phyloP scores from a whole-genome alignment of 2,888 invertebrate genomes.

The Coecobrya sp. region DNA sequence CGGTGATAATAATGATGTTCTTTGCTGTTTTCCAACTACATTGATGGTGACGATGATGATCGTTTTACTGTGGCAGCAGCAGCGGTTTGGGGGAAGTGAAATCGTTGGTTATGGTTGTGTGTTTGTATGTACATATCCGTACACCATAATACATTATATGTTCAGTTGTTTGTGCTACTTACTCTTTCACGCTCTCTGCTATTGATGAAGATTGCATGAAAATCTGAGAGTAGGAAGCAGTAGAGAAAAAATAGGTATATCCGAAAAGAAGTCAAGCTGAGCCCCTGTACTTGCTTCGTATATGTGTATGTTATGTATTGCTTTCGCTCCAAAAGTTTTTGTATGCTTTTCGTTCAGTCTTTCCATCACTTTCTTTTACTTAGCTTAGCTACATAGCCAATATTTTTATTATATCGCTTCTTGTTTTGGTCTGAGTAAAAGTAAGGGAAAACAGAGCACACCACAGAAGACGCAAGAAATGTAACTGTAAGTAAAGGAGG shows the following conservation, averaged over 20 bases:
- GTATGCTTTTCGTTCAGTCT: slow-evolving; percentile 47
- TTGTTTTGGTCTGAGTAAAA: slow-evolving; percentile 35
- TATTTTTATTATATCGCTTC: slow-evolving; percentile 28
- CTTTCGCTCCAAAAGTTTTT: slow-evolving; percentile 53
- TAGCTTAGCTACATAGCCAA: neutral
- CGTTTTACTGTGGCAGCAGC: slow-evolving; percentile 34
- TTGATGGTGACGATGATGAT: slow-evolving; percentile 57
- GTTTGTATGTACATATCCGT: slow-evolving; percentile 7
- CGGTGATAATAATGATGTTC: slow-evolving; percentile 76
- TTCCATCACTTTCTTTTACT: slow-evolving; percentile 35
- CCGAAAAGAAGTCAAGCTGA: slow-evolving; percentile 75
- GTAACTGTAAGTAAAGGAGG: slow-evolving; percentile 72
- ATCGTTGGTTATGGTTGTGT: slow-evolving; percentile 24
- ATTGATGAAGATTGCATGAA: slow-evolving; percentile 67
- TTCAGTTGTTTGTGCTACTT: slow-evolving; percentile 30
- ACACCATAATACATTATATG: neutral
- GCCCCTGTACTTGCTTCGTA: slow-evolving; percentile 4
- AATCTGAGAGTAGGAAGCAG: slow-evolving; percentile 34
- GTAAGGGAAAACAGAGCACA: neutral
- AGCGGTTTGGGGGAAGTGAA: neutral
- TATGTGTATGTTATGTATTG: neutral
- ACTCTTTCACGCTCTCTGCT: slow-evolving; percentile 26
- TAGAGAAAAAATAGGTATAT: slow-evolving; percentile 56
- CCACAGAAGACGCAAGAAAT: neutral
- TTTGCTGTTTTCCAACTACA: slow-evolving; percentile 47